Conservation (phyloP, 1,140 invertebrate species). For the Protaetia brevitarsis region DNA sequence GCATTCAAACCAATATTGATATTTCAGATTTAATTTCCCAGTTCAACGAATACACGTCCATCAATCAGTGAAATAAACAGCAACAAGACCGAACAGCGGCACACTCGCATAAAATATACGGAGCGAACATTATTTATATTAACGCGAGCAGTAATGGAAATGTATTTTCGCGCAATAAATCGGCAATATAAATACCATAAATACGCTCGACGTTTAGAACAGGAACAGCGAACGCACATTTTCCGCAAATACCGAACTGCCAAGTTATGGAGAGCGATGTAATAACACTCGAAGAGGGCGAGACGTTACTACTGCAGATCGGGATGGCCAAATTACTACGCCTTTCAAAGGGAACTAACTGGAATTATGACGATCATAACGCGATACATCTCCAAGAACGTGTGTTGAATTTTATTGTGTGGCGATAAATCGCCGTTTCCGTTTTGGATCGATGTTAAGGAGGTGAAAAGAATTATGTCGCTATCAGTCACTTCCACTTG, state of each 20-base stretch:
- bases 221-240: not conserved
- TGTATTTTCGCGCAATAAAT: not conserved
- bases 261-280: not conserved
- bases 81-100: not conserved
- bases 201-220: not conserved
- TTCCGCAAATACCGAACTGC: not conserved
- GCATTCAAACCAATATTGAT: no score
- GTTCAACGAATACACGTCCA: not conserved
- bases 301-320: not conserved
- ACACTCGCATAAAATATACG: not conserved
- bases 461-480: not conserved
- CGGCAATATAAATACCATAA: not conserved
- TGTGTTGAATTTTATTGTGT: not conserved
- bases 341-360: not conserved
- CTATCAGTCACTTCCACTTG: not conserved
- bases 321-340: not conserved
- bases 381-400: not conserved
- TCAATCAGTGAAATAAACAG: not conserved
- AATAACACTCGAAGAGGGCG: no score
- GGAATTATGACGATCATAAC: not conserved
- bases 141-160: not conserved
- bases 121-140: not conserved
- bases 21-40: not conserved
- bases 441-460: not conserved
- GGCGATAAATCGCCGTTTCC: not conserved